Conservation (phyloP, 2,888 invertebrate species). For the Alitta virens region DNA sequence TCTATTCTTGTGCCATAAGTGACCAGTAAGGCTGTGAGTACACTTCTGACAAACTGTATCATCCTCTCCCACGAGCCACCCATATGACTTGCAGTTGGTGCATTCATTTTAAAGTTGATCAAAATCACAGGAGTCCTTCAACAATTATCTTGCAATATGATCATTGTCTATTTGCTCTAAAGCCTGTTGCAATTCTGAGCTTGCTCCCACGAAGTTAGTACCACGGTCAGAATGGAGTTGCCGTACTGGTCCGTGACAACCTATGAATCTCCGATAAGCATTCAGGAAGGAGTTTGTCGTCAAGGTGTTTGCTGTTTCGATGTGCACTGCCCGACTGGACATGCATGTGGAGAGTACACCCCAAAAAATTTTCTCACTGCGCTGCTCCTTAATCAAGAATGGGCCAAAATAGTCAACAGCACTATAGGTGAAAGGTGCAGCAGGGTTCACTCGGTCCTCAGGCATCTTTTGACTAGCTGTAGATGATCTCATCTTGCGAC, state of each 20-base stretch:
- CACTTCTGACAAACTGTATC: constrained; percentile 31
- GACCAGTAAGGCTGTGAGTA: constrained; percentile 23
- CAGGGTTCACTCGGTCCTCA: constrained; percentile 26
- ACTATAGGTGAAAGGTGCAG: constrained; percentile 32
- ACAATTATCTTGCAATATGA: too few species aligned
- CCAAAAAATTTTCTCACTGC: constrained; percentile 33
- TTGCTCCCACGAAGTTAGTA: too few species aligned
- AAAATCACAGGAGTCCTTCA: too few species aligned
- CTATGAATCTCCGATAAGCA: too few species aligned
- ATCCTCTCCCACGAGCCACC: constrained; percentile 37
- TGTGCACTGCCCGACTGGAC: constrained; percentile 1
- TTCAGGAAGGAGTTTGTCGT: too few species aligned
- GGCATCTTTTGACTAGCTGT: constrained; percentile 23
- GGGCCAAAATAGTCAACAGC: constrained; percentile 38
- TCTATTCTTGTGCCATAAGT: constrained; percentile 16
- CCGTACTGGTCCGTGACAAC: too few species aligned
- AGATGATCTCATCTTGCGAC: constrained; percentile 12
- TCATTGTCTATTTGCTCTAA: too few species aligned
- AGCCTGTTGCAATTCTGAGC: too few species aligned
- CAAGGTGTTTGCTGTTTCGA: too few species aligned
- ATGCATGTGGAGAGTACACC: constrained; percentile 29
- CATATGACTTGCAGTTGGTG: constrained; percentile 33
- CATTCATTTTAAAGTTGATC: constrained; percentile 26
- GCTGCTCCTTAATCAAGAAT: constrained; percentile 31
- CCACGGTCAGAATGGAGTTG: too few species aligned